Evolutionary conservation across 1,140 invertebrate genomes (phyloP), one percentile per base, ranked within the genome.

Genomic region (Bombus polaris): DNA sequence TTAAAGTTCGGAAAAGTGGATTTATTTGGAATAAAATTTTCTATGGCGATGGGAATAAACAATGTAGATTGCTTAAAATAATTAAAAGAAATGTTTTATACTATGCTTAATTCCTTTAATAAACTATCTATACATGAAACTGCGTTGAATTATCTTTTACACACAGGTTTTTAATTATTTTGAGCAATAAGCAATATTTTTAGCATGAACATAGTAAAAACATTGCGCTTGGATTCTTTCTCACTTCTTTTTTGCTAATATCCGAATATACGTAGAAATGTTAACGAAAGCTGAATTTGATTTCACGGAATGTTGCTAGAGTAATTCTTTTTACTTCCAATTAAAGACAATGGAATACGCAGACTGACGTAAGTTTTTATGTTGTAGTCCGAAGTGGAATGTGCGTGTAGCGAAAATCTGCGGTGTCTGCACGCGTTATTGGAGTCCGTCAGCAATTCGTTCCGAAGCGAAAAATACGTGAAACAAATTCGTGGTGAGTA

Each of bases 351-450:
- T 15, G 15, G 8, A 42, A n/a, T n/a, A 12, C 28, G n/a, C 13
- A 25, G 9, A 75, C 13, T 77, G 35, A 77, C 1, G 25, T 2
- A 42, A 32, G 22, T 65, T 81, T 35, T 89, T 62, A 91, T 94
- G 87, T 96, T 96, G 89, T 95, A 98, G 97, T 96, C 96, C 86
- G 97, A 98, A 94, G 96, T 98, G 85, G 95, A 97, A 90, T 96
- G 96, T 70, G 97, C 97, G 68, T 98, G 97, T 94, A 96, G 96
- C 92, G 97, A 97, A 90, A 97, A 98, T 93, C 96, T 97, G 76
- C 96, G 96, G 82, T 97, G 96, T 91, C 95, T 98, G 91, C 95
- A 96, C 92, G 93, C 96, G 35, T 95, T 97, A 81, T 91, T 97
- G 73, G 94, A 96, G 37, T 93, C 95, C 44, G 93, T 94, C 74